Conservation (phyloP, 2,113 vertebrate species). For the Galemys pyrenaicus region DNA sequence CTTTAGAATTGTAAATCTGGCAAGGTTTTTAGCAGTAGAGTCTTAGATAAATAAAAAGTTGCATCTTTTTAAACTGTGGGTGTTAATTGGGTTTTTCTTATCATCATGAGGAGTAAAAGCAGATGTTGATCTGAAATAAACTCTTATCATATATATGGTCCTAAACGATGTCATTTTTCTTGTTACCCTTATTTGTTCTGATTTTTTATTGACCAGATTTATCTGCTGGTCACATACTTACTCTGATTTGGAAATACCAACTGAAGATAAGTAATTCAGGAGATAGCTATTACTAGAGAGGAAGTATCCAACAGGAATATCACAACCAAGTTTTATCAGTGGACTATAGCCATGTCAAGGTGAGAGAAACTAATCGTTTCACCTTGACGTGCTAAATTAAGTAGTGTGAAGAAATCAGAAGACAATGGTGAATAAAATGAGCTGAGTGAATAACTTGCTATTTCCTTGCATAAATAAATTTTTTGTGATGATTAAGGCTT, state of each 20-base stretch:
- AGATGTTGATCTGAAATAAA: conserved; percentile 72
- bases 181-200: conserved; percentile 50
- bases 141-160: background rate
- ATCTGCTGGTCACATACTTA: conserved; percentile 60
- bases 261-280: conserved; percentile 49
- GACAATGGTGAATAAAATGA: conserved; percentile 79
- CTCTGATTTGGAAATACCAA: conserved; percentile 62
- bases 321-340: conserved; percentile 55
- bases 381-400: conserved; percentile 77
- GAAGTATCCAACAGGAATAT: conserved; percentile 30
- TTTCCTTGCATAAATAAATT: conserved; percentile 68
- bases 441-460: conserved; percentile 72
- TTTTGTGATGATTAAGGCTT: conserved; percentile 68
- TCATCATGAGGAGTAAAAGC: conserved; percentile 62
- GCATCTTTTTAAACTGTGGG: conserved; percentile 71
- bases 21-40: conserved; percentile 76
- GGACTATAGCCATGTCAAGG: conserved; percentile 64
- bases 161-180: conserved; percentile 59
- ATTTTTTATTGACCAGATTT: conserved; percentile 66
- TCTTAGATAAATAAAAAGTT: conserved; percentile 66
- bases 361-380: conserved; percentile 68
- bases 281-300: conserved; percentile 51
- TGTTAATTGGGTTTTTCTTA: conserved; percentile 76
- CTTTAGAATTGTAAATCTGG: conserved; percentile 80
- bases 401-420: conserved; percentile 77